phyloP scores from a whole-genome alignment of 2,113 vertebrate species.

The Varanus salvator region DNA sequence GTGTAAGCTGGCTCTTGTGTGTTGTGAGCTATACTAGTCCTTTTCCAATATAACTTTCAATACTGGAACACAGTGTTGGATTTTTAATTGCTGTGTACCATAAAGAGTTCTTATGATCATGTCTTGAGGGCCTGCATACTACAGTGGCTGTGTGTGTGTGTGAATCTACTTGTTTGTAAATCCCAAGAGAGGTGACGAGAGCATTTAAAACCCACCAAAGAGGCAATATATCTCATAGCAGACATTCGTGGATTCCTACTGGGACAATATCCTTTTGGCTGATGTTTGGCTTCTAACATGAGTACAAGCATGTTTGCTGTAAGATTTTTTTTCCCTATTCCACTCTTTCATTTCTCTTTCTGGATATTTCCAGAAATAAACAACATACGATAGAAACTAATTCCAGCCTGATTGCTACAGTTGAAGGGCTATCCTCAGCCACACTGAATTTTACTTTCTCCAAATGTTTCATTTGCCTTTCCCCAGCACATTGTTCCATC shows the following conservation, averaged over 20 bases:
- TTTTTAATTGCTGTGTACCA: background rate
- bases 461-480: background rate
- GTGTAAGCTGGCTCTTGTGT: background rate
- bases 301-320: conserved; percentile 40
- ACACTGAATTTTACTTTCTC: background rate
- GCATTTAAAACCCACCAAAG: background rate
- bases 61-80: background rate
- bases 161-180: background rate
- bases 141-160: background rate
- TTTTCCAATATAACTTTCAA: background rate
- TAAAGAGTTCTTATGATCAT: background rate
- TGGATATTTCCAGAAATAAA: conserved; percentile 62
- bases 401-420: background rate
- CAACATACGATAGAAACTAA: conserved; percentile 26
- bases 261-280: conserved; percentile 36
- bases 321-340: too few species aligned
- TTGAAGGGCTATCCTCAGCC: background rate
- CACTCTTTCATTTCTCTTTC: conserved; percentile 24
- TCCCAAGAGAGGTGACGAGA: background rate
- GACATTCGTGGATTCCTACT: background rate
- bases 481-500: conserved; percentile 12
- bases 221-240: conserved; percentile 16
- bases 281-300: conserved; percentile 38
- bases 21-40: background rate
- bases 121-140: background rate